Percentiles rank a stretch among this genome's conserved stretches.
These are phyloP conservation scores for Agriopis marginaria DNA, from an alignment of 2,888 invertebrate species.

Conservation along the genomic window DNA sequence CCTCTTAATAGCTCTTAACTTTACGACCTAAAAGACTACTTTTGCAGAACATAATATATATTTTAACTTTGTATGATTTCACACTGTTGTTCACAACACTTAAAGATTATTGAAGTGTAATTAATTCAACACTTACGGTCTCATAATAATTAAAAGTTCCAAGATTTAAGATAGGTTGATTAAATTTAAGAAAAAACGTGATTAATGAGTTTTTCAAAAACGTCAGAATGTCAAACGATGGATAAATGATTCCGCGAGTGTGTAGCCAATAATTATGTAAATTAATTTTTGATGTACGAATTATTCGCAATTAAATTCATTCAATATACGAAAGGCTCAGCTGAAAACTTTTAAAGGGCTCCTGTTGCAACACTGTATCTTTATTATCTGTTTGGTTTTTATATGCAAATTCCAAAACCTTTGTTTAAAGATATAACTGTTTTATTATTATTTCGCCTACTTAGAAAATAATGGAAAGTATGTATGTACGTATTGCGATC, in stretches of 20 bases:
- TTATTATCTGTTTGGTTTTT: no score
- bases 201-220: slow-evolving; percentile 38
- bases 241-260: slow-evolving; percentile 26
- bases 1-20: slow-evolving; percentile 8
- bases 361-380: no score
- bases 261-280: slow-evolving; percentile 33
- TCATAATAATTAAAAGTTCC: slow-evolving; percentile 43
- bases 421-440: background rate
- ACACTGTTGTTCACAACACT: slow-evolving; percentile 21
- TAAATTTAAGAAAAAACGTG: slow-evolving; percentile 35
- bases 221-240: slow-evolving; percentile 43
- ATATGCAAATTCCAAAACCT: no score
- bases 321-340: slow-evolving; percentile 2
- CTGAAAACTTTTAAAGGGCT: background rate
- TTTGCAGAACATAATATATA: background rate
- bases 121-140: slow-evolving; percentile 46
- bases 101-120: slow-evolving; percentile 43
- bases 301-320: slow-evolving; percentile 22
- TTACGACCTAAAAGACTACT: background rate
- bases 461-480: no score
- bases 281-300: slow-evolving; percentile 36
- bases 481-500: no score
- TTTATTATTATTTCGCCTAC: no score
- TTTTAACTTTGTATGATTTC: slow-evolving; percentile 2
- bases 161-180: slow-evolving; percentile 40